Evolutionary conservation across 2,888 invertebrate genomes (phyloP).

Genomic region (Bruchidius siliquastri): DNA sequence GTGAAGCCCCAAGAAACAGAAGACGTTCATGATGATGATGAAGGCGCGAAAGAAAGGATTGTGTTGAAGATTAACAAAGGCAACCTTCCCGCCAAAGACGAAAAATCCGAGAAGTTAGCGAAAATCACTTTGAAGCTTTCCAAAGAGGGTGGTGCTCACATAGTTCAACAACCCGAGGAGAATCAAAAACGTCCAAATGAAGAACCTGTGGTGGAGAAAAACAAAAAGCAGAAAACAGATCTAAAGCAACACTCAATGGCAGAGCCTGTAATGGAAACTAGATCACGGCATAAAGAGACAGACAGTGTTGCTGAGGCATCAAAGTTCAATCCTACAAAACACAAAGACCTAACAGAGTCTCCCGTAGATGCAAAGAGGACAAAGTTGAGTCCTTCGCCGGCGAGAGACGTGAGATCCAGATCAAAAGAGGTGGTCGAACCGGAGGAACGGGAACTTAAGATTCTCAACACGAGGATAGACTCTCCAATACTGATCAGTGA

Average conservation of each 20-base stretch:
- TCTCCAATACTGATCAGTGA: conserved; percentile 33
- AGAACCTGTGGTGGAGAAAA: conserved; percentile 21
- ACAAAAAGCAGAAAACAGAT: conserved; percentile 23
- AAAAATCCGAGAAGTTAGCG: conserved; percentile 45
- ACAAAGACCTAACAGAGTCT: conserved; percentile 8
- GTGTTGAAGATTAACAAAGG: conserved; percentile 64
- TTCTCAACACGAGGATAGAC: conserved; percentile 25
- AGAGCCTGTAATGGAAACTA: conserved; percentile 6
- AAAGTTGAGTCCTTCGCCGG: conserved; percentile 6
- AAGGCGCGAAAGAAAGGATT: conserved; percentile 50
- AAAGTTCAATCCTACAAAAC: conserved; percentile 8
- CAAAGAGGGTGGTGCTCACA: conserved; percentile 46
- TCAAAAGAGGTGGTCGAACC: not conserved
- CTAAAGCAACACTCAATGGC: conserved; percentile 11
- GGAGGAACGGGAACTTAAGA: conserved; percentile 24
- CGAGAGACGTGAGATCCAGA: not conserved
- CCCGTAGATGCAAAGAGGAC: conserved; percentile 13
- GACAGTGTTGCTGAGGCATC: conserved; percentile 1
- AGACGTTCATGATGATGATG: conserved; percentile 35
- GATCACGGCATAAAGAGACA: conserved; percentile 11
- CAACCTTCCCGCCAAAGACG: conserved; percentile 35
- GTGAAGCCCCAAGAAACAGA: conserved; percentile 49
- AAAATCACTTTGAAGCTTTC: conserved; percentile 55
- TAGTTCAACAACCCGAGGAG: conserved; percentile 35
- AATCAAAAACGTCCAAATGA: conserved; percentile 23